Percentiles rank a stretch among this genome's conserved stretches.
phyloP scores from a whole-genome alignment of 2,888 invertebrate genomes.

The Epirrhoe tristata region DNA sequence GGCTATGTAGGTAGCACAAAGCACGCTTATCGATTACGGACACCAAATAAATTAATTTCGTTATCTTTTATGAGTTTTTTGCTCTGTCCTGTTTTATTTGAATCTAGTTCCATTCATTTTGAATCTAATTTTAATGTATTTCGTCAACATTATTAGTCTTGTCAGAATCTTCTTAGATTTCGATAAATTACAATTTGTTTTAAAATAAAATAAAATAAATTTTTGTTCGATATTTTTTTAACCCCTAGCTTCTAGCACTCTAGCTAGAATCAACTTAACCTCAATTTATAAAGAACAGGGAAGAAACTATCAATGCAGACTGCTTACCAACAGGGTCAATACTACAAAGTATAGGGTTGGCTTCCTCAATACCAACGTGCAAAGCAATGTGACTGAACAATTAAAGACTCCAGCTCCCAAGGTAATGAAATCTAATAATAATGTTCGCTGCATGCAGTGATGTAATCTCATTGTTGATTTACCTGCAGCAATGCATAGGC shows the following conservation, averaged over 20 bases:
- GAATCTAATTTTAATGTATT: background rate
- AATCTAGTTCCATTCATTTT: background rate
- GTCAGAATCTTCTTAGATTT: no score
- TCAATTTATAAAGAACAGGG: no score
- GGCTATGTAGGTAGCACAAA: background rate
- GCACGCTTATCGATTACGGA: background rate
- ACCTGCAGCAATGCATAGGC: slow-evolving; percentile 48
- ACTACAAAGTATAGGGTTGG: background rate
- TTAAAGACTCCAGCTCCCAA: slow-evolving; percentile 35
- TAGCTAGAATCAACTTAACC: no score
- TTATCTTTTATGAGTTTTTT: background rate
- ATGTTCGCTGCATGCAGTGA: slow-evolving; percentile 51
- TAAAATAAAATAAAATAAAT: no score
- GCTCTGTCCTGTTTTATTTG: background rate
- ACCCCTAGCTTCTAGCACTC: no score
- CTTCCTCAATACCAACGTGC: slow-evolving; percentile 3
- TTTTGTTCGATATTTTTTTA: no score
- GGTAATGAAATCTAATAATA: slow-evolving; percentile 60
- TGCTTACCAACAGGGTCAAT: background rate
- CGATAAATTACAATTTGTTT: no score
- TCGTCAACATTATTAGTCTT: background rate
- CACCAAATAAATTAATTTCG: background rate
- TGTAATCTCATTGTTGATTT: slow-evolving; percentile 63
- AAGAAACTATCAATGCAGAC: no score
- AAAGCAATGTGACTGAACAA: slow-evolving; percentile 26